Percentiles rank a stretch among this genome's conserved stretches.
Evolutionary conservation across 2,113 vertebrate species (phyloP).

Genomic region (Heterocephalus glaber): DNA sequence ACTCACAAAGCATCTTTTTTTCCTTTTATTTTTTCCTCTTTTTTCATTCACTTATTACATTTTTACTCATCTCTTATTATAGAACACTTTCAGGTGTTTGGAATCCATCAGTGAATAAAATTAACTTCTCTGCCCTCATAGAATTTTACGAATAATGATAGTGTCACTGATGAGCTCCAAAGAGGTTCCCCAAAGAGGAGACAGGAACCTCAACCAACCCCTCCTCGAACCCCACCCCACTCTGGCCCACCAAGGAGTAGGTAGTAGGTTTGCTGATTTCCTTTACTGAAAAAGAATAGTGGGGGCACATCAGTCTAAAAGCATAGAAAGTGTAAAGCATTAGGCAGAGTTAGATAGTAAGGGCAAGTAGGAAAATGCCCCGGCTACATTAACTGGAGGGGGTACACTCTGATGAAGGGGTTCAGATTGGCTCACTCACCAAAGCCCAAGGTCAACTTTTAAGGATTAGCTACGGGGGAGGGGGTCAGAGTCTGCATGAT

Average conservation of each 20-base stretch:
- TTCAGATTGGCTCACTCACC: not conserved
- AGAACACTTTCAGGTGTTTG: not conserved
- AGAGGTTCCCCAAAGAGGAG: not conserved
- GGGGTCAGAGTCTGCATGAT: not conserved
- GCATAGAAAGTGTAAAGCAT: not conserved
- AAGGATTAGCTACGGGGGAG: not conserved
- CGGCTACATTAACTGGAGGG: not conserved
- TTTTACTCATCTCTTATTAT: not conserved
- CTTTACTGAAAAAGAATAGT: not conserved
- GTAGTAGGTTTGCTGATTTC: not conserved
- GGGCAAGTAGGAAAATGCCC: not conserved
- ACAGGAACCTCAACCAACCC: not conserved
- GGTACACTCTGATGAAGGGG: not conserved
- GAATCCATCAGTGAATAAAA: not conserved
- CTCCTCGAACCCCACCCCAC: not conserved
- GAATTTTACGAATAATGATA: not conserved
- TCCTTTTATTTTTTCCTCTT: not conserved
- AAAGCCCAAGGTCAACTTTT: not conserved
- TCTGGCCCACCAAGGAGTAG: not conserved
- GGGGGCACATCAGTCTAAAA: not conserved
- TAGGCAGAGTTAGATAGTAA: not conserved
- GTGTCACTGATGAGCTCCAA: not conserved
- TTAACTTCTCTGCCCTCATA: not conserved
- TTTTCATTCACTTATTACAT: not conserved
- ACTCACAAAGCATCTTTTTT: not conserved